These are phyloP conservation scores for Leucophenga varia DNA, from an alignment of 1,140 invertebrate genomes.

Conservation along the genomic window DNA sequence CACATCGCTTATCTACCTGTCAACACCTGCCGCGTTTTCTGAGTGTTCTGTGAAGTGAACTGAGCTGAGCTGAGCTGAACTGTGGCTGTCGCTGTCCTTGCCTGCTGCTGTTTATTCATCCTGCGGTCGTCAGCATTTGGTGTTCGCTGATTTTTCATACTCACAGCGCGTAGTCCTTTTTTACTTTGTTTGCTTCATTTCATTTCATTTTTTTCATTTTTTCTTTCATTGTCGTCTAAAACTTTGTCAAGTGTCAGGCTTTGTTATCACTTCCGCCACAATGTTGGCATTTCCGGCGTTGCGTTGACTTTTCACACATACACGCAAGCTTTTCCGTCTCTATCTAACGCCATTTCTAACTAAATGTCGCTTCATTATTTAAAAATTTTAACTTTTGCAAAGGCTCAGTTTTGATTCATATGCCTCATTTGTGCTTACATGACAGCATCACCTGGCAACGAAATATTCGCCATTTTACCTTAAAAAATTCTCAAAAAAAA, in stretches of 20 bases:
- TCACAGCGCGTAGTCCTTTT: too few species aligned
- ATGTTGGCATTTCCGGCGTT: conserved; percentile 20
- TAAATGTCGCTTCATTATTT: conserved; percentile 36
- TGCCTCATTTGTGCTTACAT: conserved; percentile 36
- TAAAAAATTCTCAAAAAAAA: too few species aligned
- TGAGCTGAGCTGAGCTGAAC: too few species aligned
- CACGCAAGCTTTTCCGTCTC: too few species aligned
- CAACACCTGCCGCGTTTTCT: conserved; percentile 24
- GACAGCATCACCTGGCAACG: too few species aligned
- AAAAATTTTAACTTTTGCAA: conserved; percentile 44
- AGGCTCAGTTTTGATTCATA: conserved; percentile 33
- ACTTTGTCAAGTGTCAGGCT: conserved; percentile 54
- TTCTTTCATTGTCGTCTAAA: conserved; percentile 24
- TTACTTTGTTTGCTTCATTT: too few species aligned
- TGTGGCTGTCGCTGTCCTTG: conserved; percentile 21
- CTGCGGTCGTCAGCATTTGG: too few species aligned
- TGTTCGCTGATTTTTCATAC: too few species aligned
- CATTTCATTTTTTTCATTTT: conserved; percentile 8
- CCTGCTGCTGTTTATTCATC: conserved; percentile 17
- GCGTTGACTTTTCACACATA: too few species aligned
- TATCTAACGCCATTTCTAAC: too few species aligned
- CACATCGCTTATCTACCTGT: conserved; percentile 10
- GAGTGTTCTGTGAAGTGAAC: too few species aligned
- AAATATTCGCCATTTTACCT: too few species aligned
- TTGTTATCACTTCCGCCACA: conserved; percentile 48